Percentiles rank a stretch among this genome's conserved stretches.
Evolutionary conservation across 2,113 vertebrate species (phyloP).

Genomic region (Lycaon pictus): DNA sequence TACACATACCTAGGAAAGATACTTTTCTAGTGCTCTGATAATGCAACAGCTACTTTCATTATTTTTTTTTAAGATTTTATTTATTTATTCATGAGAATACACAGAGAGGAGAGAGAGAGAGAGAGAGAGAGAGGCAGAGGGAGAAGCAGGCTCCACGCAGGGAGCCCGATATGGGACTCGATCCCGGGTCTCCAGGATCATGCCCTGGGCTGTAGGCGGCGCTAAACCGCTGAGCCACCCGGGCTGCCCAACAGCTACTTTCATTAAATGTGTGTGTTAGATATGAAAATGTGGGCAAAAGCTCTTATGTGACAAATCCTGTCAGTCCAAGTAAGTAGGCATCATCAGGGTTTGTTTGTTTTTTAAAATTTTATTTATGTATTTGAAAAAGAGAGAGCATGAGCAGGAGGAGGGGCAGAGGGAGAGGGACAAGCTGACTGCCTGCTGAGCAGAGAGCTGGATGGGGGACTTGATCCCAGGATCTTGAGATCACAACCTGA

Average conservation of each 20-base stretch:
- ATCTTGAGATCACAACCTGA: neutral
- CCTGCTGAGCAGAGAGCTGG: rapidly evolving
- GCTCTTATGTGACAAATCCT: neutral
- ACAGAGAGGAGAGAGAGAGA: too few relatives aligned
- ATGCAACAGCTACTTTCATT: neutral
- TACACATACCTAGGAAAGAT: neutral
- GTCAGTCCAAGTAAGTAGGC: neutral
- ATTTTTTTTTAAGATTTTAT: neutral
- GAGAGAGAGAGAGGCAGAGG: too few relatives aligned
- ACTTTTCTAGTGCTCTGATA: neutral
- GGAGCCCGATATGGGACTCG: too few relatives aligned
- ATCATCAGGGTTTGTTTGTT: neutral
- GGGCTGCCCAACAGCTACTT: neutral
- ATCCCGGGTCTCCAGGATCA: too few relatives aligned
- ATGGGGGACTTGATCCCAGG: neutral
- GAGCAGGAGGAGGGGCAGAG: neutral
- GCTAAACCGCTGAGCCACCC: too few relatives aligned
- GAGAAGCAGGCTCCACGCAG: too few relatives aligned
- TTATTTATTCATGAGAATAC: too few relatives aligned
- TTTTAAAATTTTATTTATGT: neutral
- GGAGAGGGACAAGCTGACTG: neutral
- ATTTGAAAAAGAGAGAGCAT: neutral
- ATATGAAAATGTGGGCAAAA: neutral
- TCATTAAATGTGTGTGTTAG: neutral
- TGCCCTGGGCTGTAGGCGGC: too few relatives aligned